Conservation (phyloP, 1,140 invertebrate species). For the Choristoneura fumiferana region DNA sequence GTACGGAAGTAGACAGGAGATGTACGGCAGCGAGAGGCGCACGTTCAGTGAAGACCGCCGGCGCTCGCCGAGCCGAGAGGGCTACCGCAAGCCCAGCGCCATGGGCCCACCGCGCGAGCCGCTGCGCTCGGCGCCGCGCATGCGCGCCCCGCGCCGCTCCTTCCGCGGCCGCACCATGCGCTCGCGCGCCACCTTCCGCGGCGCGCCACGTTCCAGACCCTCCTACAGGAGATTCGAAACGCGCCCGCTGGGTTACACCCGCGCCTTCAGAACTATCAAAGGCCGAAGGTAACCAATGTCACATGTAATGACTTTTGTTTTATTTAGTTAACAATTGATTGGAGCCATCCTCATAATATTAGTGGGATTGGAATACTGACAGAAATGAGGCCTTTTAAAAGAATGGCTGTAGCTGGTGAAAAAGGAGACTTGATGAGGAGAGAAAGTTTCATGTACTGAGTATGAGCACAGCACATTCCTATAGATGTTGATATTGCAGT, state of each 20-base stretch:
- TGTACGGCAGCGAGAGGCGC: conserved; percentile 68
- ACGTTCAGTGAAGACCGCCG: conserved; percentile 67
- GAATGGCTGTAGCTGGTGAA: too few relatives aligned
- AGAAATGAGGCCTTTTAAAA: not conserved
- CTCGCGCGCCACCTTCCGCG: conserved; percentile 64
- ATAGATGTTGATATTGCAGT: too few relatives aligned
- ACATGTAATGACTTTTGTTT: conserved; percentile 39
- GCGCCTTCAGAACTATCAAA: conserved; percentile 64
- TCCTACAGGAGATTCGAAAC: conserved; percentile 62
- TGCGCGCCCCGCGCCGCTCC: conserved; percentile 64
- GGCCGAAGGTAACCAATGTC: conserved; percentile 61
- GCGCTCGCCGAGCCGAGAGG: conserved; percentile 66
- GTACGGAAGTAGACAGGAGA: conserved; percentile 70
- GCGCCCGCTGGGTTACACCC: conserved; percentile 60
- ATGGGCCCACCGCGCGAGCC: conserved; percentile 72
- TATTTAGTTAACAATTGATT: conserved; percentile 31
- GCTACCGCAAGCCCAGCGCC: conserved; percentile 70
- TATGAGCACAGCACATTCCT: too few relatives aligned
- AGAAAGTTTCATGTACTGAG: too few relatives aligned
- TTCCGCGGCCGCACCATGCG: conserved; percentile 71
- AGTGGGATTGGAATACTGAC: conserved; percentile 4
- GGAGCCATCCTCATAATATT: not conserved
- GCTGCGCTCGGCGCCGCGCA: conserved; percentile 42
- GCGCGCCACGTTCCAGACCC: conserved; percentile 59
- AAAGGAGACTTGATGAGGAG: too few relatives aligned